These are phyloP conservation scores for Centropyge bicolor DNA, from an alignment of 2,797 vertebrate genomes.

Conservation along the genomic window DNA sequence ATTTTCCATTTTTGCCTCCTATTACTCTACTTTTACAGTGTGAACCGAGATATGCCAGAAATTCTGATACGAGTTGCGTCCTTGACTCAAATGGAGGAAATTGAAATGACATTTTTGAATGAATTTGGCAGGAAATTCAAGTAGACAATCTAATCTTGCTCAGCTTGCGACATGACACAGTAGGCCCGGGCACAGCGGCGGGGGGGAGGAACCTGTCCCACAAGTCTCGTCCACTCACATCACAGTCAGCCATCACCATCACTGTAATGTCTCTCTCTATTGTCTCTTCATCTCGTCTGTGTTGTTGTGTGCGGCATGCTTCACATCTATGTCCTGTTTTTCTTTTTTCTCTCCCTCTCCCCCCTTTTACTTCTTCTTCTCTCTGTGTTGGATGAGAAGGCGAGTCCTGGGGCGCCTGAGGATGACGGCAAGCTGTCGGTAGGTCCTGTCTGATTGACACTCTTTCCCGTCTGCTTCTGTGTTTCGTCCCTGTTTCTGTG, in stretches of 20 bases:
- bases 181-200: constrained; percentile 31
- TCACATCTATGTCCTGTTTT: constrained; percentile 86
- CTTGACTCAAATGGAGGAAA: constrained; percentile 31
- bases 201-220: constrained; percentile 62
- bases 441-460: constrained; percentile 85
- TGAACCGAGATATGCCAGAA: background rate
- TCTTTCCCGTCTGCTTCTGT: constrained; percentile 66
- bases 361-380: constrained; percentile 78
- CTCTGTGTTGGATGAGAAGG: constrained; percentile 87
- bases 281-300: constrained; percentile 68
- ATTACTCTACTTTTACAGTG: background rate
- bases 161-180: constrained; percentile 40
- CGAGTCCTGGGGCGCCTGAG: constrained; percentile 86
- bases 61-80: constrained; percentile 13
- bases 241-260: constrained; percentile 63
- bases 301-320: constrained; percentile 79
- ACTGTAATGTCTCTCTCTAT: constrained; percentile 65
- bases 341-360: constrained; percentile 58
- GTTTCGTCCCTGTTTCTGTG: constrained; percentile 71
- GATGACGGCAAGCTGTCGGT: constrained; percentile 95
- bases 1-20: background rate
- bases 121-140: constrained; percentile 44
- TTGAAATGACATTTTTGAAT: constrained; percentile 43
- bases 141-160: constrained; percentile 41
- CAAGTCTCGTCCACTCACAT: constrained; percentile 71